Evolutionary conservation across 2,888 invertebrate species (phyloP).

Genomic region (Dasypolia templi): DNA sequence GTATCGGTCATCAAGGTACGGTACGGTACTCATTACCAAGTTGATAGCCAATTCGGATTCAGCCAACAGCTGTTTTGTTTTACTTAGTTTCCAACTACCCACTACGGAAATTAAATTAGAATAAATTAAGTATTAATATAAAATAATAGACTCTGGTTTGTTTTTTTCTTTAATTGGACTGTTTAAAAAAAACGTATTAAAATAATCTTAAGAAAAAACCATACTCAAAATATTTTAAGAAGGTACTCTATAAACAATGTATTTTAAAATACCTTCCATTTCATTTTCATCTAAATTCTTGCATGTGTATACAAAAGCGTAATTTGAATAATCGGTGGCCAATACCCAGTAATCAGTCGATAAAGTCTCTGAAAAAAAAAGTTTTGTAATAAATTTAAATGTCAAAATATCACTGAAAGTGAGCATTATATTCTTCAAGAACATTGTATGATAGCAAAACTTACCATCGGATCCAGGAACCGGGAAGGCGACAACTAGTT

Average conservation of each 20-base stretch:
- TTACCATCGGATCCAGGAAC: constrained; percentile 86
- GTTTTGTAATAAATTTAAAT: background rate
- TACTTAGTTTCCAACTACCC: constrained; percentile 82
- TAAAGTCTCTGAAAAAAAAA: constrained; percentile 74
- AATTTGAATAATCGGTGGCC: constrained; percentile 91
- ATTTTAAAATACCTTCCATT: constrained; percentile 81
- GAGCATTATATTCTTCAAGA: background rate
- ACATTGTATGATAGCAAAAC: constrained; percentile 46
- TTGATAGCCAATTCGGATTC: constrained; percentile 70
- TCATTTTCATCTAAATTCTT: constrained; percentile 83
- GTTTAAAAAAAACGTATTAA: background rate
- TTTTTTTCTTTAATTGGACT: background rate
- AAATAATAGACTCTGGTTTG: background rate
- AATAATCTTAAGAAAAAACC: background rate
- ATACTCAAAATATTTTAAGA: background rate
- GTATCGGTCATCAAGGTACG: constrained; percentile 75
- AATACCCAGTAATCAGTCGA: constrained; percentile 90
- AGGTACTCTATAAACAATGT: background rate
- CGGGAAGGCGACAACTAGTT: constrained; percentile 90
- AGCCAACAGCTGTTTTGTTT: constrained; percentile 70
- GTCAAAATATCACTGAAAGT: background rate
- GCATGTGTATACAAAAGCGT: constrained; percentile 92
- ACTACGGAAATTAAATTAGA: constrained; percentile 69
- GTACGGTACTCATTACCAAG: constrained; percentile 65
- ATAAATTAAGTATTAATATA: background rate